phyloP scores from a whole-genome alignment of 53 echinoderm and acorn worm species.

The Henricia sp. region DNA sequence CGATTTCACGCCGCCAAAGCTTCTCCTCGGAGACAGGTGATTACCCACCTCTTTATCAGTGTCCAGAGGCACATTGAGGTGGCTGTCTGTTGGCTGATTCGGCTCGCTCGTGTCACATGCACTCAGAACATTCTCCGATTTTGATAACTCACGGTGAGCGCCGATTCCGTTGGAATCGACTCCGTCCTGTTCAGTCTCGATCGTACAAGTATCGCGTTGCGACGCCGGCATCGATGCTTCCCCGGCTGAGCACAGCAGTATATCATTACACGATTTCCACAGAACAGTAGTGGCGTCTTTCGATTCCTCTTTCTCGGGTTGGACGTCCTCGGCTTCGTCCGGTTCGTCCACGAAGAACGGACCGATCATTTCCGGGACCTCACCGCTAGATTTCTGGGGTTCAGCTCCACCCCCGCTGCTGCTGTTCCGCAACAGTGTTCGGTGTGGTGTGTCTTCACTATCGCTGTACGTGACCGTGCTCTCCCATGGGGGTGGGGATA shows the following conservation, averaged over 20 bases:
- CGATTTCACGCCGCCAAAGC: constrained; percentile 13
- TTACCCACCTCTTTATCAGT: not conserved
- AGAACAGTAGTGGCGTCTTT: constrained; percentile 3
- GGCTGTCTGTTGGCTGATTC: not conserved
- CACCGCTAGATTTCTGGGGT: not conserved
- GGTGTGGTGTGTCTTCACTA: constrained; percentile 15
- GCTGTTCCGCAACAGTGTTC: constrained; percentile 26
- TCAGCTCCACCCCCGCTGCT: no score
- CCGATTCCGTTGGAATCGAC: constrained; percentile 30
- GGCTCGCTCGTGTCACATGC: not conserved
- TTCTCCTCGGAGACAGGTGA: not conserved
- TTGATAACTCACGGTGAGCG: not conserved
- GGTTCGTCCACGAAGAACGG: constrained; percentile 84
- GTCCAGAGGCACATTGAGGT: not conserved
- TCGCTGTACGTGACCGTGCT: not conserved
- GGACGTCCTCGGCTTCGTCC: constrained; percentile 9
- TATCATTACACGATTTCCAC: constrained; percentile 56
- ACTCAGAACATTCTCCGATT: constrained; percentile 18
- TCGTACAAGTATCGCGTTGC: not conserved
- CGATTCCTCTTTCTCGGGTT: constrained; percentile 25
- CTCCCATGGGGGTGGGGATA: constrained; percentile 34
- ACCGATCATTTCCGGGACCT: constrained; percentile 68
- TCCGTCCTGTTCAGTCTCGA: not conserved
- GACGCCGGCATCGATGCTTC: not conserved
- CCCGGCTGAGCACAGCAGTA: constrained; percentile 11